Conservation (phyloP, 2,113 vertebrate species). For the Planiliza haematocheilus region DNA sequence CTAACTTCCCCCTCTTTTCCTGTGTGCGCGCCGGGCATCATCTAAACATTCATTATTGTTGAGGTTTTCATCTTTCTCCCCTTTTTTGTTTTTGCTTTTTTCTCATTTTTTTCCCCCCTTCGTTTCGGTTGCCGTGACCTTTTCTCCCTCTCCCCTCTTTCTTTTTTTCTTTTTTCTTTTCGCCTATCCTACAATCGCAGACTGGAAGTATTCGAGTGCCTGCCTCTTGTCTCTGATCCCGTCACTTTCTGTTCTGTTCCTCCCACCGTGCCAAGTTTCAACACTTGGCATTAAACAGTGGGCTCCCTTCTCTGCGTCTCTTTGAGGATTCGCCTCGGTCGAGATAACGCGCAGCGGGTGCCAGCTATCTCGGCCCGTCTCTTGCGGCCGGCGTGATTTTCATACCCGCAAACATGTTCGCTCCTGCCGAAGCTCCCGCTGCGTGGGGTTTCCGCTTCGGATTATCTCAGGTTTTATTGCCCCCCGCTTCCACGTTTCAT, state of each 20-base stretch:
- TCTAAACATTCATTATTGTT: slow-evolving; percentile 45
- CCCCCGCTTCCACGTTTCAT: neutral
- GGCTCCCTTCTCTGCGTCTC: slow-evolving; percentile 34
- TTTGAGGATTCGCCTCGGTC: slow-evolving; percentile 17
- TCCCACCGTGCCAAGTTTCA: slow-evolving; percentile 29
- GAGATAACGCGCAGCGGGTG: slow-evolving; percentile 12
- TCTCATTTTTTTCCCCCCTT: neutral
- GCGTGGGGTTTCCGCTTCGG: neutral
- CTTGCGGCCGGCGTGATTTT: slow-evolving; percentile 46
- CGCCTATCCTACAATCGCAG: neutral
- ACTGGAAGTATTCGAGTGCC: no score
- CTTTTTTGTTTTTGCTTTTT: neutral
- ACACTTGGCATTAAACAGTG: slow-evolving; percentile 11
- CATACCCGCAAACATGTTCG: slow-evolving; percentile 39
- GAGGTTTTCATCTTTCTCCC: slow-evolving; percentile 1
- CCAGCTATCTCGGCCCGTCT: slow-evolving; percentile 35
- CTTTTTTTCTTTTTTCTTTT: neutral
- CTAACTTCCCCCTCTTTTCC: slow-evolving; percentile 38
- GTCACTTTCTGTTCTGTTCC: slow-evolving; percentile 30
- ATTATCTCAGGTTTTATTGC: neutral
- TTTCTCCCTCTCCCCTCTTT: no score
- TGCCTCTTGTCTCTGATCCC: slow-evolving; percentile 5
- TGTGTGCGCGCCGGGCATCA: slow-evolving; percentile 40
- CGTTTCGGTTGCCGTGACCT: neutral
- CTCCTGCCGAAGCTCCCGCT: neutral